Percentiles rank a stretch among this genome's conserved stretches.
These are phyloP conservation scores for Brachyptera risi DNA, from an alignment of 2,888 invertebrate genomes.

Conservation along the genomic window DNA sequence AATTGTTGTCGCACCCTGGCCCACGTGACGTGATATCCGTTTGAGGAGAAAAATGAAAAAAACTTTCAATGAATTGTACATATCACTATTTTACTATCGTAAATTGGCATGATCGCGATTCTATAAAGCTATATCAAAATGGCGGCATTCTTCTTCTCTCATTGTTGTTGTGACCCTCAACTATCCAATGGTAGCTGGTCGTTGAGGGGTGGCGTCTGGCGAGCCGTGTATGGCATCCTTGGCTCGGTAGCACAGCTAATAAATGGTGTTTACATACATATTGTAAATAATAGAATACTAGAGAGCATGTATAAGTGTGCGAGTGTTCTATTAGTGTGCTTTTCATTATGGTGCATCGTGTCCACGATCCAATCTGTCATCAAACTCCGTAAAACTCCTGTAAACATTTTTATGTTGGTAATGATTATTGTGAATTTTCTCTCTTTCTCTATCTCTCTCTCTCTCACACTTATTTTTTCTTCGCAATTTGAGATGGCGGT, in stretches of 20 bases:
- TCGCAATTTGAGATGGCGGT: no score
- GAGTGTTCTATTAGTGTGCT: background rate
- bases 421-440: background rate
- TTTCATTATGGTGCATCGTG: background rate
- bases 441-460: no score
- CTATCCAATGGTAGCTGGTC: background rate
- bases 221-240: constrained; percentile 12
- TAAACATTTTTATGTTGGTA: background rate
- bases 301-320: no score
- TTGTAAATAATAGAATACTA: no score
- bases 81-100: background rate
- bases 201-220: constrained; percentile 1
- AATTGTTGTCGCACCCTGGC: constrained; percentile 17
- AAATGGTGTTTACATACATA: no score
- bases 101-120: background rate
- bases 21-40: background rate
- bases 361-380: background rate
- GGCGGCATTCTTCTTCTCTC: constrained; percentile 18
- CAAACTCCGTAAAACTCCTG: background rate
- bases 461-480: no score
- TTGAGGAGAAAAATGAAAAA: background rate
- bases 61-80: background rate
- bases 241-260: no score
- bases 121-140: background rate
- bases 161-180: constrained; percentile 10